These are phyloP conservation scores for Sander lucioperca DNA, from an alignment of 2,113 vertebrate species.

Conservation along the genomic window DNA sequence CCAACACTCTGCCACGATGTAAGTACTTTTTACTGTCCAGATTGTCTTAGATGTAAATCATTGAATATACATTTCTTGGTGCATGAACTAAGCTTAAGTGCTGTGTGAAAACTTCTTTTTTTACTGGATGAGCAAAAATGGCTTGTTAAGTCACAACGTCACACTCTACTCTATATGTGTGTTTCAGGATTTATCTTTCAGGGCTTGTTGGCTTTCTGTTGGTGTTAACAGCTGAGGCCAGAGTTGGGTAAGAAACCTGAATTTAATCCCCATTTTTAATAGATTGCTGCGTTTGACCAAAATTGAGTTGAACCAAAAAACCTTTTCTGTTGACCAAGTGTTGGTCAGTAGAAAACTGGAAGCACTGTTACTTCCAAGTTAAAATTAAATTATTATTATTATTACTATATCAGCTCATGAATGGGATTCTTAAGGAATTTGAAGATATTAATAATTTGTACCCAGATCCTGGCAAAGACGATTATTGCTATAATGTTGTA, in stretches of 20 bases:
- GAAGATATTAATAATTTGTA: not conserved
- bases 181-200: conserved; percentile 71
- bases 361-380: not conserved
- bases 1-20: conserved; percentile 52
- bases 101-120: not conserved
- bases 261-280: not conserved
- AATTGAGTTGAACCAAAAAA: not conserved
- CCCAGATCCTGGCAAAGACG: not conserved
- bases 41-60: not conserved
- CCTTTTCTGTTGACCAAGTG: no score
- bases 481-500: not conserved
- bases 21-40: conserved; percentile 48
- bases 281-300: not conserved
- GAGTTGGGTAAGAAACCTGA: conserved; percentile 76
- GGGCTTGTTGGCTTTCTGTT: conserved; percentile 72
- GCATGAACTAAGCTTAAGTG: not conserved
- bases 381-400: not conserved
- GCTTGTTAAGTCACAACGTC: not conserved
- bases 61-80: not conserved
- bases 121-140: not conserved
- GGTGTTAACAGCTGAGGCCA: conserved; percentile 71
- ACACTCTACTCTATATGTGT: conserved; percentile 9
- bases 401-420: not conserved
- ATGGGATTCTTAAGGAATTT: not conserved
- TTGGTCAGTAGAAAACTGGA: not conserved